Conservation (phyloP, 2,888 invertebrate species). For the Trilocha varians region DNA sequence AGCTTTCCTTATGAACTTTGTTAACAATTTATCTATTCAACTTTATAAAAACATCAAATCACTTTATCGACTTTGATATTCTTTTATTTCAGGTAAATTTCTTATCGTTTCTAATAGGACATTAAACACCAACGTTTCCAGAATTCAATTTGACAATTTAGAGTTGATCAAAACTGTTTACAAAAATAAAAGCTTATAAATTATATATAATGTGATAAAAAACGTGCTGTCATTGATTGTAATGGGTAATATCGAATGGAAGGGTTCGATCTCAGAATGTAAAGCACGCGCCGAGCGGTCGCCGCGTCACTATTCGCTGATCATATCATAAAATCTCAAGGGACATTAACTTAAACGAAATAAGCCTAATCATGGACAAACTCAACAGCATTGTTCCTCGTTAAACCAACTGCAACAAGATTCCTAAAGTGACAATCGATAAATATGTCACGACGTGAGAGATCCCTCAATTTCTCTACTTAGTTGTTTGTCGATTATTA, state of each 20-base stretch:
- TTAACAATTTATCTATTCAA: too few relatives aligned
- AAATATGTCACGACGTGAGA: background rate
- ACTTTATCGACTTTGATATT: too few relatives aligned
- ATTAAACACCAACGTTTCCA: background rate
- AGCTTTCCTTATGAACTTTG: too few relatives aligned
- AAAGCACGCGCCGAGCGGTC: slow-evolving; percentile 64
- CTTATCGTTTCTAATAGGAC: background rate
- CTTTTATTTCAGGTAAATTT: slow-evolving; percentile 6
- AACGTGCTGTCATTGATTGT: slow-evolving; percentile 62
- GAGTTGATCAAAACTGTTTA: slow-evolving; percentile 58
- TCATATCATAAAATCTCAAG: slow-evolving; percentile 63
- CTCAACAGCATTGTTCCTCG: background rate
- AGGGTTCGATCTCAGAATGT: slow-evolving; percentile 39
- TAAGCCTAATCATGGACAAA: background rate
- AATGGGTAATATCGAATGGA: slow-evolving; percentile 60
- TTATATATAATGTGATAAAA: slow-evolving; percentile 45
- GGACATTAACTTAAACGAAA: slow-evolving; percentile 23
- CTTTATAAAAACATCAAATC: too few relatives aligned
- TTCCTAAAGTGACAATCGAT: background rate
- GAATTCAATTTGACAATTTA: slow-evolving; percentile 28
- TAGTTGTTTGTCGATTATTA: slow-evolving; percentile 17
- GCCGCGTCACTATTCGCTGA: slow-evolving; percentile 38
- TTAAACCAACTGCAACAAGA: background rate
- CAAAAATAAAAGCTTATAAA: slow-evolving; percentile 55
- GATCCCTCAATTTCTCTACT: background rate